Evolutionary conservation across 2,113 vertebrate genomes (phyloP).

Genomic region (Pollachius pollachius): DNA sequence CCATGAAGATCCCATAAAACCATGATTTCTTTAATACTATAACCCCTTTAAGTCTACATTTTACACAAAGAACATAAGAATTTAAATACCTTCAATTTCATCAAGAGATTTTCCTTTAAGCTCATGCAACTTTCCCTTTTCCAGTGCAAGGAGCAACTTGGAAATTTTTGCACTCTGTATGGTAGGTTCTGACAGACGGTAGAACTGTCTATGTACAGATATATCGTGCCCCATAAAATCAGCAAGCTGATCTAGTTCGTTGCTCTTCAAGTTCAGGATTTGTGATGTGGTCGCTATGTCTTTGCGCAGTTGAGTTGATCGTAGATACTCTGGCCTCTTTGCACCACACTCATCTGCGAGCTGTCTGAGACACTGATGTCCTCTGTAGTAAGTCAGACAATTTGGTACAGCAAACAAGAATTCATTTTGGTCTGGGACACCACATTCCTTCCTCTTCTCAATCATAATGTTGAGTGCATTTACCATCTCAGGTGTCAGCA

Average conservation of each 20-base stretch:
- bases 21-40: not conserved
- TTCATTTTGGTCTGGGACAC: conserved; percentile 8
- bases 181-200: conserved; percentile 14
- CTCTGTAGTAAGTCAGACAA: conserved; percentile 25
- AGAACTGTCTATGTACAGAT: conserved; percentile 1
- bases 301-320: conserved; percentile 5
- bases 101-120: conserved; percentile 18
- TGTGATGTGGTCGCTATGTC: conserved; percentile 5
- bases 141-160: conserved; percentile 17
- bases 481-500: conserved; percentile 21
- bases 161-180: conserved; percentile 22
- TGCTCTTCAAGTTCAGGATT: conserved; percentile 21
- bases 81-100: conserved; percentile 7
- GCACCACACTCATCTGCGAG: conserved; percentile 28
- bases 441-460: conserved; percentile 20
- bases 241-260: conserved; percentile 26
- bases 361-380: conserved; percentile 16
- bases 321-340: conserved; percentile 9
- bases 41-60: not conserved
- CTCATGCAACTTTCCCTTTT: conserved; percentile 11
- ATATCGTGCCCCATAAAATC: conserved; percentile 23
- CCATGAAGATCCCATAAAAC: not conserved
- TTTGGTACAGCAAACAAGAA: conserved; percentile 41
- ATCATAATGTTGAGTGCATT: conserved; percentile 9
- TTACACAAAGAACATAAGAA: not conserved